Evolutionary conservation across 2,797 vertebrate species (phyloP), one percentile per base, ranked within the genome.

Genomic region (Tympanoctomys barrerae): DNA sequence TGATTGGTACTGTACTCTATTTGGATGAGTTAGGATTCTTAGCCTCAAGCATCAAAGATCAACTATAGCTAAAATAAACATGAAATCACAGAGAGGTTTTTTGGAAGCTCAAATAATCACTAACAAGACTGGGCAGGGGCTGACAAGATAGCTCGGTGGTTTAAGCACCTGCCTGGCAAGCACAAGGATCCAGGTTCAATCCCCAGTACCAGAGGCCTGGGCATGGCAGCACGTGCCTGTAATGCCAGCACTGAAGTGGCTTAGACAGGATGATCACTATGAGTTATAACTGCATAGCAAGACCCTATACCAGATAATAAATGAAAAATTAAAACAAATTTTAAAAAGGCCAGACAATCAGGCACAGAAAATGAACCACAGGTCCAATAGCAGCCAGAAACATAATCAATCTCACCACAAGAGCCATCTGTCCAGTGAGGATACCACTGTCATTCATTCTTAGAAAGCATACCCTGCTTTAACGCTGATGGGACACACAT

Each of bases 31-130:
- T 14, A 16, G 33, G 28, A 10, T 31, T 85, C 21, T 49, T 54
- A 75, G 54, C n/a, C 78, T 24, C 36, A 94, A 90, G 46, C 52
- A 91, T 85, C 2, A 75, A 62, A 94, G 94, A 85, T 22, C 52
- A 93, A 90, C 28, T 18, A 10, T 31, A 77, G n/a, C 18, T 73
- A 19, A 96, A 91, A 89, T 36, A 82, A 78, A 22, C 24, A 79
- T 36, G 18, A 84, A 91, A 73, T 52, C 80, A 70, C 54, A 89
- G 54, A 80, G 80, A 81, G 70, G 61, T 31, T 52, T 39, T 3
- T 36, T n/a, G 49, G 28, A 84, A 36, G 52, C 9, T 88, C 73
- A 70, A 4, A 42, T 52, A 82, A 80, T 46, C 81, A 87, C 14
- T 70, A 75, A 79, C 13, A 71, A 57, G 4, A 16, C 54, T 18